These are phyloP conservation scores for Sphaeramia orbicularis DNA, from an alignment of 2,797 vertebrate genomes.

Conservation along the genomic window DNA sequence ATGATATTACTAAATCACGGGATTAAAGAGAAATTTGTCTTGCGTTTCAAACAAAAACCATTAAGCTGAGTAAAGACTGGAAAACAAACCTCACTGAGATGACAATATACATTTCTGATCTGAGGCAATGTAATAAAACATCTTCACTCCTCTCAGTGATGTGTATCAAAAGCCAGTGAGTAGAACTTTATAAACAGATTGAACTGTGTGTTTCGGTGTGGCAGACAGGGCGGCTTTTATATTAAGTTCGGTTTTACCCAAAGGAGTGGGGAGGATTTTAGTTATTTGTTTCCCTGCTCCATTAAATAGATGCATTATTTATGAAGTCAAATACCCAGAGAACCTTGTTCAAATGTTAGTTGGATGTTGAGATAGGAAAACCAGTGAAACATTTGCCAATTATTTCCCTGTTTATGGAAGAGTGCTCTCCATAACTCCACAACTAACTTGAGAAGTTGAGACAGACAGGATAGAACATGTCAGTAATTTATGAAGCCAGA, in stretches of 20 bases:
- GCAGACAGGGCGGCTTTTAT: constrained; percentile 68
- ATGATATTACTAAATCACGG: constrained; percentile 64
- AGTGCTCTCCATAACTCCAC: constrained; percentile 72
- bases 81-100: constrained; percentile 35
- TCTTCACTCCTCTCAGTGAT: constrained; percentile 34
- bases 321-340: constrained; percentile 80
- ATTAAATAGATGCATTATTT: constrained; percentile 86
- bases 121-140: constrained; percentile 59
- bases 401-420: constrained; percentile 83
- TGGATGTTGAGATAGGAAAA: constrained; percentile 83
- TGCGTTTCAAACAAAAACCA: constrained; percentile 69
- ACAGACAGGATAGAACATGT: constrained; percentile 73
- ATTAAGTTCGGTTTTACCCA: constrained; percentile 80
- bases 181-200: constrained; percentile 67
- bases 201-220: constrained; percentile 65
- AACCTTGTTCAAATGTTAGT: constrained; percentile 78
- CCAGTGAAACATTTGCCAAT: constrained; percentile 82
- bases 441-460: constrained; percentile 68
- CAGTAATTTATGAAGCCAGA: constrained; percentile 76
- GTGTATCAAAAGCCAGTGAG: constrained; percentile 49
- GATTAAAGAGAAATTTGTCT: constrained; percentile 66
- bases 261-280: constrained; percentile 76
- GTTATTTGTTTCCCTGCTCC: constrained; percentile 85
- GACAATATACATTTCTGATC: constrained; percentile 48
- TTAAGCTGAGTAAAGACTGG: constrained; percentile 55